Evolutionary conservation across 2,113 vertebrate genomes (phyloP).

Genomic region (Phylloscopus trochilus): DNA sequence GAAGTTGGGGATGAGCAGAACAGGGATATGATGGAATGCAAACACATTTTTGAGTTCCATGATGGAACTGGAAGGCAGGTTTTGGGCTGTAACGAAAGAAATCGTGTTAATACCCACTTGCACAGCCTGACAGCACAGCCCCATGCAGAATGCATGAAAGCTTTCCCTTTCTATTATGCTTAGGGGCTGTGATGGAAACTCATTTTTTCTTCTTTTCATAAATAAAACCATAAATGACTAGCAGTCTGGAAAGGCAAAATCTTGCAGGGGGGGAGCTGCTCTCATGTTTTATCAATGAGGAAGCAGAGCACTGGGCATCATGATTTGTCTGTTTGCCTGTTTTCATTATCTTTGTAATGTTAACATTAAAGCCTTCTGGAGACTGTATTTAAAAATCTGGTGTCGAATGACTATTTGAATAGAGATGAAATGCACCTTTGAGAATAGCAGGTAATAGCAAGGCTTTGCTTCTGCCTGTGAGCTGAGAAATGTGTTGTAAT

Average conservation of each 20-base stretch:
- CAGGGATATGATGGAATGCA: neutral
- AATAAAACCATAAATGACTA: constrained; percentile 51
- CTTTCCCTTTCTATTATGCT: constrained; percentile 25
- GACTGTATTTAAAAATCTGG: neutral
- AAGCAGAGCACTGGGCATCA: constrained; percentile 13
- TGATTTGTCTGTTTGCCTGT: constrained; percentile 46
- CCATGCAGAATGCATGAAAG: constrained; percentile 7
- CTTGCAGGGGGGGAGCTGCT: neutral
- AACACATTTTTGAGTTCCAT: constrained; percentile 5
- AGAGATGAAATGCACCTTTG: constrained; percentile 22
- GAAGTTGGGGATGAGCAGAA: neutral
- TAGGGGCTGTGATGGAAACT: constrained; percentile 15
- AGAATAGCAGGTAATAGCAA: constrained; percentile 17
- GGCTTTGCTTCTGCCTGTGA: neutral
- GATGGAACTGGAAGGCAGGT: neutral
- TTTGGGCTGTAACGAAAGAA: neutral
- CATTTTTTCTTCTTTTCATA: constrained; percentile 47
- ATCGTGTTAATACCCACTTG: neutral
- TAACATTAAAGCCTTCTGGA: constrained; percentile 47
- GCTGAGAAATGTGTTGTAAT: neutral
- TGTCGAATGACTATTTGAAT: constrained; percentile 3
- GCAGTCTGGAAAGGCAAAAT: neutral
- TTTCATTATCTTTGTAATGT: constrained; percentile 51
- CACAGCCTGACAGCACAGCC: constrained; percentile 7
- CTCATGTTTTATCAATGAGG: constrained; percentile 40